Evolutionary conservation across 2,113 vertebrate species (phyloP).

Genomic region (Archocentrus centrarchus): DNA sequence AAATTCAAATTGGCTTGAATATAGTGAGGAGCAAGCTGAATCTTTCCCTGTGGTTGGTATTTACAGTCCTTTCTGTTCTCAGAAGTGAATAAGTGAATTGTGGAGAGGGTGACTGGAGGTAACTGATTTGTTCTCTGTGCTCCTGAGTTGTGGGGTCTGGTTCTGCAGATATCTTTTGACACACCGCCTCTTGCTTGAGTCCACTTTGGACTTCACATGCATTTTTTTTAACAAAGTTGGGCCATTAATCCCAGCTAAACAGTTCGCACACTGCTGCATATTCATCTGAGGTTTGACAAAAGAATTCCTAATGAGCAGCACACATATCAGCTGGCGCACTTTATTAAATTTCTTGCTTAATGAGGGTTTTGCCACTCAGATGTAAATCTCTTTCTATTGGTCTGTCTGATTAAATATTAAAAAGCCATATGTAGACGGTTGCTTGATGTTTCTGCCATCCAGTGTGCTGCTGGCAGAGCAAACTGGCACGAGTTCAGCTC

Average conservation of each 20-base stretch:
- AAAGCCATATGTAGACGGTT: slow-evolving; percentile 56
- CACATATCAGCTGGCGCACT: slow-evolving; percentile 24
- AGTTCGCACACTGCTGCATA: slow-evolving; percentile 3
- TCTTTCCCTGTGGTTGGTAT: neutral
- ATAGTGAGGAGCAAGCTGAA: neutral
- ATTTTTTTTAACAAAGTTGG: neutral
- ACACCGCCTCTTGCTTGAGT: neutral
- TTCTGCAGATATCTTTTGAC: slow-evolving; percentile 27
- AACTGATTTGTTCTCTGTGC: slow-evolving; percentile 29
- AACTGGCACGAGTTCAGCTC: slow-evolving; percentile 43
- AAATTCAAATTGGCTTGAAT: slow-evolving; percentile 53
- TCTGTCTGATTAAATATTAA: slow-evolving; percentile 65
- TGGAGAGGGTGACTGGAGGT: neutral
- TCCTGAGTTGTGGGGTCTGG: neutral
- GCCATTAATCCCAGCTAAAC: slow-evolving; percentile 1
- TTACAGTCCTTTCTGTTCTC: slow-evolving; percentile 6
- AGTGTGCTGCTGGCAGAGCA: slow-evolving; percentile 44
- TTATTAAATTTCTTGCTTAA: slow-evolving; percentile 37
- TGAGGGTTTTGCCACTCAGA: slow-evolving; percentile 30
- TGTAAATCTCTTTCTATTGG: slow-evolving; percentile 51
- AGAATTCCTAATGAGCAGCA: slow-evolving; percentile 10
- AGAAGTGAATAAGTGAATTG: neutral
- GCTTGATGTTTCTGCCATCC: slow-evolving; percentile 60
- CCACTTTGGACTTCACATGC: slow-evolving; percentile 1
- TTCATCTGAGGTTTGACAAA: slow-evolving; percentile 36